Conservation (phyloP, 2,113 vertebrate species). For the Bothrops jararaca region DNA sequence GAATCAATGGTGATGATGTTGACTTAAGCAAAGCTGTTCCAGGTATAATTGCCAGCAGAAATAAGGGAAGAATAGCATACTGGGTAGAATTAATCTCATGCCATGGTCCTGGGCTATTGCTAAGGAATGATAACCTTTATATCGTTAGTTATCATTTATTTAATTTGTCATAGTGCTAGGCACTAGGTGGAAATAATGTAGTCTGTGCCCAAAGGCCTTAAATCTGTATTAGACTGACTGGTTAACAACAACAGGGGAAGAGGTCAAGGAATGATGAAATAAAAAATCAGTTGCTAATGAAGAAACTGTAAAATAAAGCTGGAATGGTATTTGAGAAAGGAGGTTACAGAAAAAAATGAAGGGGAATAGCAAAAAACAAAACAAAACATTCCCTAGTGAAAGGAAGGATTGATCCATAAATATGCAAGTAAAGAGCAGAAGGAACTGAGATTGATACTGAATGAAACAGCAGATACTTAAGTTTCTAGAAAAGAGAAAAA, state of each 20-base stretch:
- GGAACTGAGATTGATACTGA: background rate
- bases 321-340: background rate
- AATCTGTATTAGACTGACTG: background rate
- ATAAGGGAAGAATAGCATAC: background rate
- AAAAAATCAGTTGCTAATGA: background rate
- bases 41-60: background rate
- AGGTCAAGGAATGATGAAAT: background rate
- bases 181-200: background rate
- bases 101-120: background rate
- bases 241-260: too few species aligned
- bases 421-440: background rate
- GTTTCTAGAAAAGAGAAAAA: background rate
- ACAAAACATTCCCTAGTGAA: too few species aligned
- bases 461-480: background rate
- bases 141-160: background rate
- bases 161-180: background rate
- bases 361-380: too few species aligned
- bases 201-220: background rate
- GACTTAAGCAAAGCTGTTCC: background rate
- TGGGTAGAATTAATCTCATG: slow-evolving; percentile 7
- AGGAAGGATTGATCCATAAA: background rate
- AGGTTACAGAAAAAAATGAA: background rate
- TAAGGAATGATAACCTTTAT: background rate
- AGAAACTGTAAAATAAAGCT: background rate
- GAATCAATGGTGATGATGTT: background rate